Percentiles rank a stretch among this genome's conserved stretches.
phyloP scores from a whole-genome alignment of 2,113 vertebrate species.

The Neodontobutis hainanensis region DNA sequence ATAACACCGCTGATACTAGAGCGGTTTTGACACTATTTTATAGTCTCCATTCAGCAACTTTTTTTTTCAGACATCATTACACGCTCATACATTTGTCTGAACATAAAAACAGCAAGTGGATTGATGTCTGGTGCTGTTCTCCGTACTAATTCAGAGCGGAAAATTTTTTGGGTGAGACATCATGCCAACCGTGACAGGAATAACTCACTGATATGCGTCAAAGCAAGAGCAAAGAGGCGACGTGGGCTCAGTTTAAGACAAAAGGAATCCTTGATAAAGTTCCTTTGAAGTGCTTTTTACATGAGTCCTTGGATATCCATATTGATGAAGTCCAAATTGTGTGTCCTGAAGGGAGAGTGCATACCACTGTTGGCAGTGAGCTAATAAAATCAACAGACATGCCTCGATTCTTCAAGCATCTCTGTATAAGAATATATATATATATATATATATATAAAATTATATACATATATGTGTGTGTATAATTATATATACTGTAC shows the following conservation, averaged over 20 bases:
- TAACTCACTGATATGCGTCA: conserved; percentile 95
- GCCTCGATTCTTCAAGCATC: conserved; percentile 83
- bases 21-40: too few species aligned
- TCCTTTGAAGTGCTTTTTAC: conserved; percentile 97
- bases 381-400: conserved; percentile 92
- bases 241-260: conserved; percentile 81
- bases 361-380: conserved; percentile 89
- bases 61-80: conserved; percentile 17
- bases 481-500: too few species aligned
- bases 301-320: conserved; percentile 96
- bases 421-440: too few species aligned
- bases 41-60: not conserved
- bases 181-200: conserved; percentile 85
- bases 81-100: conserved; percentile 17
- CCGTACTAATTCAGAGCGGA: conserved; percentile 32
- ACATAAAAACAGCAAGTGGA: conserved; percentile 19
- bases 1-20: too few species aligned
- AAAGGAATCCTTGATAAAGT: conserved; percentile 96
- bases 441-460: too few species aligned
- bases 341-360: conserved; percentile 90
- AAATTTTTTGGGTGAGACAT: conserved; percentile 85
- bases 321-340: conserved; percentile 99
- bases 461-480: too few species aligned
- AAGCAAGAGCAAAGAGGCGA: conserved; percentile 49
- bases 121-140: conserved; percentile 36